Conservation (phyloP, 1,140 invertebrate genomes). For the Lucilia cuprina region DNA sequence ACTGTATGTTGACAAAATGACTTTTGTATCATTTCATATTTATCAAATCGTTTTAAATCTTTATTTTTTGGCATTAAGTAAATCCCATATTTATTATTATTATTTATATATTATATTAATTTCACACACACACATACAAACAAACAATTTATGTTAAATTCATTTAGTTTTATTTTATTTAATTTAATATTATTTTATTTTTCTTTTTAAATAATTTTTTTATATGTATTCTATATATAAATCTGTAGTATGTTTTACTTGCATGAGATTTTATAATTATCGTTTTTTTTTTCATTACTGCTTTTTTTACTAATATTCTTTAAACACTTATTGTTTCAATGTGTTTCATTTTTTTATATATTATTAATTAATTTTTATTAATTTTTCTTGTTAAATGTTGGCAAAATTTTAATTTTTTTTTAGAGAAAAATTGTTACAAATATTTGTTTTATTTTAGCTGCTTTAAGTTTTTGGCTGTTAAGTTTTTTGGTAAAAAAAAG, state of each 20-base stretch:
- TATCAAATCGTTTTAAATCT: neutral
- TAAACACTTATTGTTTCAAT: conserved; percentile 11
- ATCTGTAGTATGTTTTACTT: conserved; percentile 56
- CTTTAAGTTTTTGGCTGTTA: conserved; percentile 5
- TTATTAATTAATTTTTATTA: neutral
- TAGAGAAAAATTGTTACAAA: neutral
- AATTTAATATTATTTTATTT: conserved; percentile 9
- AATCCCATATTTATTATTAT: conserved; percentile 12
- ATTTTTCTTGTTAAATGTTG: neutral
- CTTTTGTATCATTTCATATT: neutral
- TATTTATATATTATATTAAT: neutral
- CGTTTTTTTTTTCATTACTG: conserved; percentile 52
- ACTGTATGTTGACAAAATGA: neutral
- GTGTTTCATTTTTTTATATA: neutral
- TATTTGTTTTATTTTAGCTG: neutral
- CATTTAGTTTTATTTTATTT: conserved; percentile 16
- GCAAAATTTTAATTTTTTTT: neutral
- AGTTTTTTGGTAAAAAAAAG: conserved; percentile 10
- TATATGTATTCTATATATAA: conserved; percentile 38
- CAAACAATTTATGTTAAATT: neutral
- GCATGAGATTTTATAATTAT: conserved; percentile 63
- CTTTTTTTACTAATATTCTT: conserved; percentile 22
- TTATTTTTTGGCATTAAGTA: neutral
- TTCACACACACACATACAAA: neutral
- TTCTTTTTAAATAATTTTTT: conserved; percentile 42